Percentiles rank a stretch among this genome's conserved stretches.
Conservation (phyloP, 2,113 vertebrate species). For the Cynopterus brachyotis region DNA sequence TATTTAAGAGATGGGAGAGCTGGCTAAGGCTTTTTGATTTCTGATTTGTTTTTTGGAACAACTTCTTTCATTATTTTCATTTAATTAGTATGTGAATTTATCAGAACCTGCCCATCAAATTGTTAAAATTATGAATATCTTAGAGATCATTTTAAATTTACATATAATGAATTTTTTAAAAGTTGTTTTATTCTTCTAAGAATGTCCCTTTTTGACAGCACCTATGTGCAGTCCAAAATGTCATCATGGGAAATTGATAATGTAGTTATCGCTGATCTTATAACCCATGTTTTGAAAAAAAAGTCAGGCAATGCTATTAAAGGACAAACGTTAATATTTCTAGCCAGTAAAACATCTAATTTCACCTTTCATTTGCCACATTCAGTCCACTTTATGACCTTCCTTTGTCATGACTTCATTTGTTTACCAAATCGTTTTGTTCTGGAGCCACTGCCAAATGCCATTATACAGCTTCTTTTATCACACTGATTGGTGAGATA, state of each 20-base stretch:
- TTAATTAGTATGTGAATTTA: not conserved
- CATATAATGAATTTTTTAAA: not conserved
- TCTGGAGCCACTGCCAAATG: conserved; percentile 19
- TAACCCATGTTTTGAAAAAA: not conserved
- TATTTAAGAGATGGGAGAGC: not conserved
- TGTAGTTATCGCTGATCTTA: not conserved
- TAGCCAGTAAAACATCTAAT: conserved; percentile 25
- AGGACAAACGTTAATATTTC: not conserved
- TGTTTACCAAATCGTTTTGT: conserved; percentile 43
- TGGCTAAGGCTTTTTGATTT: not conserved
- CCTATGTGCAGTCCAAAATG: not conserved
- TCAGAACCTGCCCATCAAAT: not conserved
- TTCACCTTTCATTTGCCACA: conserved; percentile 1
- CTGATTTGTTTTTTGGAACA: not conserved
- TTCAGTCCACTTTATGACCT: not conserved
- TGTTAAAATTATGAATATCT: not conserved
- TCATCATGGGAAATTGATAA: not conserved
- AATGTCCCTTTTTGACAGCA: not conserved
- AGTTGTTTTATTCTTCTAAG: not conserved
- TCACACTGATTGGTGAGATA: conserved; percentile 26
- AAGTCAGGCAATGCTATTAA: not conserved
- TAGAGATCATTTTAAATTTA: not conserved
- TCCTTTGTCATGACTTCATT: conserved; percentile 32
- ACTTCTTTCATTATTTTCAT: not conserved
- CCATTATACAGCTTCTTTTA: conserved; percentile 9